phyloP scores from a whole-genome alignment of 2,888 invertebrate genomes.

The Drosophila sordidula region DNA sequence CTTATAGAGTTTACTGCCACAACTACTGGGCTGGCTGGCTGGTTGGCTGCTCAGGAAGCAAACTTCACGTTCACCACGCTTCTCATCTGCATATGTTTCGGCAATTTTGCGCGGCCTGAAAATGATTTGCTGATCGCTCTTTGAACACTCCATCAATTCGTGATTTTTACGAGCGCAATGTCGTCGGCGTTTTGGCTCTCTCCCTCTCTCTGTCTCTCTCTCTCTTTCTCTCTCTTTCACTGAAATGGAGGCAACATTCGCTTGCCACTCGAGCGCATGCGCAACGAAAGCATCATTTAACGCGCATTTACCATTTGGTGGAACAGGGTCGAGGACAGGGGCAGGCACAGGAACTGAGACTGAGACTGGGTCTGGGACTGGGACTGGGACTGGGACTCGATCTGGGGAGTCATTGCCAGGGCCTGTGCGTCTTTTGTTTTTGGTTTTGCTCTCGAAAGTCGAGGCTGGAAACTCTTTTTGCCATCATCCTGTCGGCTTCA shows the following conservation, averaged over 20 bases:
- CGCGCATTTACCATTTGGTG: constrained; percentile 75
- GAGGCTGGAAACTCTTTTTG: constrained; percentile 45
- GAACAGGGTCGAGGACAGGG: constrained; percentile 15
- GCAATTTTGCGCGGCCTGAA: constrained; percentile 78
- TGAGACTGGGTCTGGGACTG: not conserved
- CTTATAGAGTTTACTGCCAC: constrained; percentile 38
- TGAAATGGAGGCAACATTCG: constrained; percentile 37
- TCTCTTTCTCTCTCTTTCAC: constrained; percentile 20
- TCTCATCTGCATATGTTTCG: constrained; percentile 79
- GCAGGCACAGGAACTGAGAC: constrained; percentile 5
- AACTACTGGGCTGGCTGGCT: constrained; percentile 27
- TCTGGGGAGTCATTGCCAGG: constrained; percentile 50
- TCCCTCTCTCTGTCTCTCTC: constrained; percentile 4
- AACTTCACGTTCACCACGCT: constrained; percentile 53
- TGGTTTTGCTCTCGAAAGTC: constrained; percentile 35
- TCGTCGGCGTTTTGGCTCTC: constrained; percentile 51
- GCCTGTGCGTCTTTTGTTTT: constrained; percentile 59
- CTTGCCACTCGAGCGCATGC: constrained; percentile 62
- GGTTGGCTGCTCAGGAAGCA: constrained; percentile 57
- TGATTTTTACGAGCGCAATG: constrained; percentile 84
- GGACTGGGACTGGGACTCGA: constrained; percentile 7
- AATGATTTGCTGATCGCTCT: constrained; percentile 84
- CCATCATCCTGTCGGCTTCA: constrained; percentile 72
- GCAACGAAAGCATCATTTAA: constrained; percentile 82
- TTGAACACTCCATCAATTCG: constrained; percentile 84